Conservation (phyloP, 1,140 invertebrate genomes). For the Drosophila teissieri region DNA sequence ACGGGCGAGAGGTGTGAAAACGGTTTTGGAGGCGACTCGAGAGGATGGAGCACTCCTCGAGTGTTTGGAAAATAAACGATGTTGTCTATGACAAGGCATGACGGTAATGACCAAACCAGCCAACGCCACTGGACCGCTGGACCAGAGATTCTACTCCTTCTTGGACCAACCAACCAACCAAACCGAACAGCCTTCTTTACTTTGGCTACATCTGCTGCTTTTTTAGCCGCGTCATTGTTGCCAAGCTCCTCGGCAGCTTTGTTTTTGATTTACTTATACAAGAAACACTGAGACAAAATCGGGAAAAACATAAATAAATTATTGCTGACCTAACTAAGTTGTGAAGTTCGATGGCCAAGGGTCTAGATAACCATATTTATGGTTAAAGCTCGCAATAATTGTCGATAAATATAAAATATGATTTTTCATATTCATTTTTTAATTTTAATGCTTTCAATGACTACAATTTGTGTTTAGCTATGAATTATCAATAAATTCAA, state of each 20-base stretch:
- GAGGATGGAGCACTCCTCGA: constrained; percentile 21
- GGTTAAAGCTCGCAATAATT: too few relatives aligned
- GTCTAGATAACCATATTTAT: too few relatives aligned
- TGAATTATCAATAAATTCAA: too few relatives aligned
- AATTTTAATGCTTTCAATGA: too few relatives aligned
- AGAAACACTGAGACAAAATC: constrained; percentile 20
- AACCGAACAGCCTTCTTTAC: neutral
- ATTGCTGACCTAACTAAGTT: neutral
- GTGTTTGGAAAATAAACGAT: constrained; percentile 77
- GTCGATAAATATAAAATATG: too few relatives aligned
- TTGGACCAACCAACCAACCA: constrained; percentile 42
- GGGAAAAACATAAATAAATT: neutral
- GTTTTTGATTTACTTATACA: constrained; percentile 37
- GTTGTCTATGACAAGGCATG: constrained; percentile 82
- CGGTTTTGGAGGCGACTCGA: constrained; percentile 24
- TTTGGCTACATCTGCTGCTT: constrained; percentile 35
- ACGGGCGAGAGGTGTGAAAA: constrained; percentile 68
- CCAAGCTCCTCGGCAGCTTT: constrained; percentile 39
- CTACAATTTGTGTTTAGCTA: too few relatives aligned
- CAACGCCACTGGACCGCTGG: constrained; percentile 13
- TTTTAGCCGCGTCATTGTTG: constrained; percentile 75
- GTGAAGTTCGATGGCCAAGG: neutral
- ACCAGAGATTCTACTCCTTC: constrained; percentile 17
- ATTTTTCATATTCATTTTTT: too few relatives aligned
- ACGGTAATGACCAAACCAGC: constrained; percentile 69